Conservation (phyloP, 2,113 vertebrate genomes). For the Ranitomeya variabilis region DNA sequence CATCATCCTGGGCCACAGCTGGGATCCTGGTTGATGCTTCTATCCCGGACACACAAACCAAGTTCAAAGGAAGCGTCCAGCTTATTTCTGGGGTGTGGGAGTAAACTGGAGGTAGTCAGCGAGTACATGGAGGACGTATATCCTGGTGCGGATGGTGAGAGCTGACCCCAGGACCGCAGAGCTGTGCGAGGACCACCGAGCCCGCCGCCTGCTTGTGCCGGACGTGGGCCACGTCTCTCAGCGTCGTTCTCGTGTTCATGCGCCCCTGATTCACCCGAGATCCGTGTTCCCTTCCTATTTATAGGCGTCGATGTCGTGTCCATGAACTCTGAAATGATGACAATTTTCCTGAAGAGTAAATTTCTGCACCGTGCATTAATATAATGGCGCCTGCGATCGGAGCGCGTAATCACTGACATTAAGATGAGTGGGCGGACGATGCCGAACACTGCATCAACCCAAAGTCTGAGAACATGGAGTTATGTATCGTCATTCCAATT, state of each 20-base stretch:
- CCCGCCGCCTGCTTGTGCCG: too few species aligned
- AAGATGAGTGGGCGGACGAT: neutral
- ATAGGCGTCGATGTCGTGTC: neutral
- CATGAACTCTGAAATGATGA: neutral
- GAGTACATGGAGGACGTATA: too few species aligned
- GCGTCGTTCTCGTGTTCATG: neutral
- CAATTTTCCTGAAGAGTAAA: slow-evolving; percentile 2
- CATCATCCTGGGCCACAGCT: too few species aligned
- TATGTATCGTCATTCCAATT: neutral
- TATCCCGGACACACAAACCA: too few species aligned
- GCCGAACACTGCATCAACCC: neutral
- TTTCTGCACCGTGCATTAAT: slow-evolving; percentile 27
- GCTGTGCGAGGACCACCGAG: too few species aligned
- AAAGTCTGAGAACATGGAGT: neutral
- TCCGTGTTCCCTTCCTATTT: neutral
- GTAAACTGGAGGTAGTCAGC: too few species aligned
- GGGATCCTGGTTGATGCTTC: too few species aligned
- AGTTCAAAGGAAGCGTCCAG: too few species aligned
- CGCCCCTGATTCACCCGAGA: neutral
- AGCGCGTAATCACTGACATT: slow-evolving; percentile 23
- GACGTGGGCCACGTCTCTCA: too few species aligned
- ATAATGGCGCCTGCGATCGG: slow-evolving; percentile 20
- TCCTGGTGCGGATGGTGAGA: too few species aligned
- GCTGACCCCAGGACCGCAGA: too few species aligned
- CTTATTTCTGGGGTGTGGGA: too few species aligned